Evolutionary conservation across 2,113 vertebrate species (phyloP).

Genomic region (Protobothrops flavoviridis): DNA sequence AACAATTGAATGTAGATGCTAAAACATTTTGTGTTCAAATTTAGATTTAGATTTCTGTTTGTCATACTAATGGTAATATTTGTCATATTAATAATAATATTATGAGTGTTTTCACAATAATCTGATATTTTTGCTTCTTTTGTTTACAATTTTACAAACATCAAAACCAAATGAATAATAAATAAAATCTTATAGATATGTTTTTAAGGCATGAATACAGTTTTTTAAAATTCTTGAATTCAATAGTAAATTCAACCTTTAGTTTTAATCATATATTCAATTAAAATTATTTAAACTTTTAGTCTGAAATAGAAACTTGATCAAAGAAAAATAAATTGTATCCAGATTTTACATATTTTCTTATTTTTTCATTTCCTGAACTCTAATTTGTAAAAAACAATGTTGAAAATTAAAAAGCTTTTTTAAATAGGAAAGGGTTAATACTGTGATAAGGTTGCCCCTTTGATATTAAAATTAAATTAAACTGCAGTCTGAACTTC

Average conservation of each 20-base stretch:
- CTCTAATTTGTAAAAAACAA: neutral
- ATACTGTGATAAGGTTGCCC: neutral
- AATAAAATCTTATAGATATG: neutral
- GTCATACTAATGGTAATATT: neutral
- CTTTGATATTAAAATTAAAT: neutral
- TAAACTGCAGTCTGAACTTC: neutral
- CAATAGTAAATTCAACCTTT: neutral
- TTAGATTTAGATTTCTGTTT: neutral
- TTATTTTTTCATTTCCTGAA: neutral
- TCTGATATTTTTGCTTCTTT: neutral
- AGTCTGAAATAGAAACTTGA: neutral
- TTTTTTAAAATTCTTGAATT: neutral
- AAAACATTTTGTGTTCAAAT: neutral
- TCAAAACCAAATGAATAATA: neutral
- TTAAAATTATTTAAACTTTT: neutral
- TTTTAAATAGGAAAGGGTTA: neutral
- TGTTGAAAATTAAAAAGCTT: neutral
- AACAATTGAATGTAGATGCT: neutral
- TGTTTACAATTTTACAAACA: neutral
- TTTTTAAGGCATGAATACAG: neutral
- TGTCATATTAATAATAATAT: neutral
- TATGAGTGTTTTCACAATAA: neutral
- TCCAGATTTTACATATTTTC: neutral
- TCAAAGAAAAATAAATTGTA: neutral
- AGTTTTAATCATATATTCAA: neutral